A percentile compares a stretch with the other conserved stretches of the same genome.
Evolutionary conservation across 2,113 vertebrate genomes (phyloP).

Genomic region (Kryptolebias marmoratus): DNA sequence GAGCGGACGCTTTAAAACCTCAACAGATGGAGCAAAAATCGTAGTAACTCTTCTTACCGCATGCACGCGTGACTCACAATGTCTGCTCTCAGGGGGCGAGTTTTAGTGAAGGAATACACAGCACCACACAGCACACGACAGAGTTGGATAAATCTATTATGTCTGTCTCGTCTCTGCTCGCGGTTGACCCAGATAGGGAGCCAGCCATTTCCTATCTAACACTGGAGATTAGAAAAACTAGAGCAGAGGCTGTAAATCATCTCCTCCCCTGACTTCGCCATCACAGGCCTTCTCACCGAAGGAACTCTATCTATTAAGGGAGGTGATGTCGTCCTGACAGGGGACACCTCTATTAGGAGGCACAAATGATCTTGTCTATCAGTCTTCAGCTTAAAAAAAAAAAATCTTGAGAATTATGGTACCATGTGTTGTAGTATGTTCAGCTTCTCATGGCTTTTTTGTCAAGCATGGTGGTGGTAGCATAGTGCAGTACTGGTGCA

Average conservation of each 20-base stretch:
- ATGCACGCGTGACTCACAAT: not conserved
- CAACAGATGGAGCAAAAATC: not conserved
- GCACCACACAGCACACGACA: conserved; percentile 17
- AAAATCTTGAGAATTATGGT: no score
- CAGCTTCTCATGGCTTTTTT: not conserved
- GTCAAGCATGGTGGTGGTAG: no score
- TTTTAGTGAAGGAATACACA: conserved; percentile 18
- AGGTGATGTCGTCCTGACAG: conserved; percentile 70
- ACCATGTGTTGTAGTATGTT: not conserved
- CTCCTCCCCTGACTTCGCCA: conserved; percentile 61
- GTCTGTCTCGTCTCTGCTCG: conserved; percentile 53
- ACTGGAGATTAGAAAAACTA: conserved; percentile 71
- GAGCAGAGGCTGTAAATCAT: conserved; percentile 75
- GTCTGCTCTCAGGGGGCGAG: not conserved
- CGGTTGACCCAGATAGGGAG: conserved; percentile 70
- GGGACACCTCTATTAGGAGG: conserved; percentile 70
- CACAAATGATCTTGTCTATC: conserved; percentile 54
- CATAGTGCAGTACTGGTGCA: no score
- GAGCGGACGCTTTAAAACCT: not conserved
- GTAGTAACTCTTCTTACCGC: not conserved
- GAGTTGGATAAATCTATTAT: conserved; percentile 63
- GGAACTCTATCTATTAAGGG: conserved; percentile 66
- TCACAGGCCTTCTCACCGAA: conserved; percentile 52
- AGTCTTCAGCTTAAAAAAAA: conserved; percentile 29
- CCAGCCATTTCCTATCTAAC: conserved; percentile 63